A percentile compares a stretch with the other conserved stretches of the same genome.
Conservation (phyloP, 2,888 invertebrate genomes). For the Andrena trimmerana region DNA sequence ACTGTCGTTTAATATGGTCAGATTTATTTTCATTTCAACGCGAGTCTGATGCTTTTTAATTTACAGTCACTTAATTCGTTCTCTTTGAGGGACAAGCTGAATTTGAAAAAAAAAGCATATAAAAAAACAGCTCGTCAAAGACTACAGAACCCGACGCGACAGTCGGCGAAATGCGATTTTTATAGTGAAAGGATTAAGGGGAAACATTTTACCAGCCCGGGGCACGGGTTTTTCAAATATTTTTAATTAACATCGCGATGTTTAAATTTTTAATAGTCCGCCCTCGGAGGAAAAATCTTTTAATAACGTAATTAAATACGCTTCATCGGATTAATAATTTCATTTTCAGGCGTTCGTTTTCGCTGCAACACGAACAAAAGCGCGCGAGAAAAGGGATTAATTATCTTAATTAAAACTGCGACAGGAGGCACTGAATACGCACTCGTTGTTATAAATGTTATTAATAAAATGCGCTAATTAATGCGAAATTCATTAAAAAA, state of each 20-base stretch:
- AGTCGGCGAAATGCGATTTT: slow-evolving; percentile 13
- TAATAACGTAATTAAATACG: slow-evolving; percentile 42
- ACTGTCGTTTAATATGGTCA: slow-evolving; percentile 19
- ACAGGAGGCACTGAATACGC: slow-evolving; percentile 22
- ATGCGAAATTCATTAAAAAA: neutral
- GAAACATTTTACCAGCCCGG: neutral
- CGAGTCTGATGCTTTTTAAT: slow-evolving; percentile 16
- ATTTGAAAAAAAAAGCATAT: slow-evolving; percentile 10
- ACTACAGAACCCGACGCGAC: slow-evolving; percentile 1
- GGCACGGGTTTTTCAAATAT: neutral
- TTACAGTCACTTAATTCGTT: neutral
- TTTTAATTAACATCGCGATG: slow-evolving; percentile 25
- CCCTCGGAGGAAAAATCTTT: slow-evolving; percentile 13
- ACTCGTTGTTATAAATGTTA: slow-evolving; percentile 21
- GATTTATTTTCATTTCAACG: slow-evolving; percentile 30
- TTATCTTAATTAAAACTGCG: slow-evolving; percentile 54
- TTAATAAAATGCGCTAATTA: slow-evolving; percentile 20
- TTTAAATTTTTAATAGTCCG: slow-evolving; percentile 29
- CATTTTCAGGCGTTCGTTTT: slow-evolving; percentile 32
- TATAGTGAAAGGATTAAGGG: neutral
- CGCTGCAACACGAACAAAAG: slow-evolving; percentile 9
- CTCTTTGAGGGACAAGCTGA: slow-evolving; percentile 1
- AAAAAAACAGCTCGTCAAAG: neutral
- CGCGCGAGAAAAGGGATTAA: slow-evolving; percentile 29
- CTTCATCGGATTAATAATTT: slow-evolving; percentile 48